Base-by-base conservation (phyloP, 30 jellyfish, hydroid and myxozoan species). In the Aurelia sp. region DNA sequence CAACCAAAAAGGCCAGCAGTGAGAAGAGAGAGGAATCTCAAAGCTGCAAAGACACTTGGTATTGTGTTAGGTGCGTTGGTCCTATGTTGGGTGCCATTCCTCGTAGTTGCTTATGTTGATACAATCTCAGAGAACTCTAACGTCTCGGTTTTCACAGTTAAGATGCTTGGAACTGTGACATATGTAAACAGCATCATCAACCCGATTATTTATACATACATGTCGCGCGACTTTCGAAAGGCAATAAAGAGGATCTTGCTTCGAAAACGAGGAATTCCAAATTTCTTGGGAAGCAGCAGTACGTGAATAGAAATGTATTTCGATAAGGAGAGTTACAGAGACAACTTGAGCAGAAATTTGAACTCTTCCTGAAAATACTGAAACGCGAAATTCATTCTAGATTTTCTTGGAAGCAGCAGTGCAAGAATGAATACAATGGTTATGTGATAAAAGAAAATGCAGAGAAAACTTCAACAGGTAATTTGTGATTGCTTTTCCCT, bases 1-100 rank as follows among this genome's bases (percentile, higher is more conserved):
- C 69, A 75, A 31, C 66, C 76, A 6, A 74, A 78, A 71, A 62
- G 87, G 71, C 73, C 66, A 12, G 73, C 86, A 47, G 73, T 70
- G 13, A 84, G 96, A 57, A 80, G 82, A 63, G 96, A 91, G 48
- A 85, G 89, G 50, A 85, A 81, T 81, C 67, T 85, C 51, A 91
- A 91, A 79, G 98, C 98, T 51, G 95, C 98, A 59, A 85, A 74
- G 87, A 81, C 96, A n/a, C 92, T 91, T 30, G 98, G 98, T 61
- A 78, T 91, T 8, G 92, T 91, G 18, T 76, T 91, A 37, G 98
- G 98, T 3, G 94, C 78, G 17, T 40, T 91, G 86, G 60, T 91
- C 27, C 50, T 86, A 11, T 91, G 96, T 51, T 91, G 98, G 98
- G 91, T 91, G 30, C 98, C 98, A 27, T 91, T 78, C 55, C 91